A percentile compares a stretch with the other conserved stretches of the same genome.
Conservation (phyloP, 2,797 vertebrate genomes). For the Pogoniulus pusillus region DNA sequence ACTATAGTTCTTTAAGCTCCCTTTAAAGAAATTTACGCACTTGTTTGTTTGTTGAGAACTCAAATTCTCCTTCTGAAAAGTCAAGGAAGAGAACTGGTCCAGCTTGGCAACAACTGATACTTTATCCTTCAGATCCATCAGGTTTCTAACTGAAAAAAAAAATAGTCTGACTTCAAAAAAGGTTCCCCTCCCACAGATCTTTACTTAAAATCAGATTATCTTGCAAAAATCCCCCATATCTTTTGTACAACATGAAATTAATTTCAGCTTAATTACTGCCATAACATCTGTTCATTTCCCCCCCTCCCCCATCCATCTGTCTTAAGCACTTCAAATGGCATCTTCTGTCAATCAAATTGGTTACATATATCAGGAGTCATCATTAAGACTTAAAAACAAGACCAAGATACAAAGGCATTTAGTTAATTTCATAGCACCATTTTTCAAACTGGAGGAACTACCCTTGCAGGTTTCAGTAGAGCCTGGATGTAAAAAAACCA, state of each 20-base stretch:
- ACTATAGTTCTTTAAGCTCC: neutral
- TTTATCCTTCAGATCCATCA: neutral
- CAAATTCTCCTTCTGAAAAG: neutral
- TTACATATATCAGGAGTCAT: neutral
- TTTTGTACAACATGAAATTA: neutral
- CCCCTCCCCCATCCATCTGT: neutral
- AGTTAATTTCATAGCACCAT: neutral
- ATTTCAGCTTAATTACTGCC: slow-evolving; percentile 28
- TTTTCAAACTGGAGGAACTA: neutral
- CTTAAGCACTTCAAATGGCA: slow-evolving; percentile 20
- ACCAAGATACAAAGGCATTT: neutral
- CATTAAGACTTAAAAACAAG: slow-evolving; percentile 1
- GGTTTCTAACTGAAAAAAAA: neutral
- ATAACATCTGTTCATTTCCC: slow-evolving; percentile 8
- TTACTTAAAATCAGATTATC: neutral
- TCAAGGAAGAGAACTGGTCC: neutral
- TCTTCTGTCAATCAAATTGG: slow-evolving; percentile 27
- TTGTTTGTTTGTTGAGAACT: neutral
- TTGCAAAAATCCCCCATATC: neutral
- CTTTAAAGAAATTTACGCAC: neutral
- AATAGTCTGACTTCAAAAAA: neutral
- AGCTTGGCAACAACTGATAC: neutral
- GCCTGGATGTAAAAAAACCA: neutral
- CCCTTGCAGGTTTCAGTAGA: neutral
- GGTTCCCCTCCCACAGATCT: neutral